Base-by-base conservation (phyloP, 2,888 invertebrate species). In the Melanchra persicariae region DNA sequence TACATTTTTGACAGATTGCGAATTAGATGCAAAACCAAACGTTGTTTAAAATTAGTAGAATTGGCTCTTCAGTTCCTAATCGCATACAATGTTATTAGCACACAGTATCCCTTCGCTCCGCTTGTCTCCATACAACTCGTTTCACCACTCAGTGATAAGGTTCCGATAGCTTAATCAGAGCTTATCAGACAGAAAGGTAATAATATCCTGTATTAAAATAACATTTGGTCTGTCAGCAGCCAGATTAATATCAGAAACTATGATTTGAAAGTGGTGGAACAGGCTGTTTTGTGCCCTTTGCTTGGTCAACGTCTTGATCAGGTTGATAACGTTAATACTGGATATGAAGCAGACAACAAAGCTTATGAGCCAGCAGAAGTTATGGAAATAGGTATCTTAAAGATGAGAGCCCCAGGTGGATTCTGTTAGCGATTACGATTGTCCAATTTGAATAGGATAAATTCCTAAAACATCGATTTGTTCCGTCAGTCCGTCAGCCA, bases 141-240 rank as follows among this genome's bases (percentile, higher is more conserved):
- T 65, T 47, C 40, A 8, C 49, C 2, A n/a, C 65, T 51, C 26
- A 26, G 9, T 45, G 72, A 55, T 45, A 74, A 65, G 45, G 40
- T 59, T 59, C 26, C 19, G 52, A 75, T 55, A 45, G 15, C 22
- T 22, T 43, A 75, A 45, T 24, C 12, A 26, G 12, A 24, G 17
- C 24, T 60, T 67, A 67, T 43, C 47, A 40, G 10, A 34, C 34
- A 37, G 51, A 40, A 37, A 66, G 34, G 10, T 49, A 60, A 34
- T 59, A 47, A 51, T 75, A 68, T 76, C 60, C 76, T 59, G 59
- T 51, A 55, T 68, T 67, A 40, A n/a, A 43, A 49, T 60, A 67
- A 37, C 55, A 37, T 55, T 76, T 45, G 22, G 55, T 55, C 59
- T 47, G 26, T 74, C 37, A 64, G 12, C 47, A 34, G 74, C 1